Evolutionary conservation across 2,797 vertebrate genomes (phyloP).

Genomic region (Enteromius treurensis): DNA sequence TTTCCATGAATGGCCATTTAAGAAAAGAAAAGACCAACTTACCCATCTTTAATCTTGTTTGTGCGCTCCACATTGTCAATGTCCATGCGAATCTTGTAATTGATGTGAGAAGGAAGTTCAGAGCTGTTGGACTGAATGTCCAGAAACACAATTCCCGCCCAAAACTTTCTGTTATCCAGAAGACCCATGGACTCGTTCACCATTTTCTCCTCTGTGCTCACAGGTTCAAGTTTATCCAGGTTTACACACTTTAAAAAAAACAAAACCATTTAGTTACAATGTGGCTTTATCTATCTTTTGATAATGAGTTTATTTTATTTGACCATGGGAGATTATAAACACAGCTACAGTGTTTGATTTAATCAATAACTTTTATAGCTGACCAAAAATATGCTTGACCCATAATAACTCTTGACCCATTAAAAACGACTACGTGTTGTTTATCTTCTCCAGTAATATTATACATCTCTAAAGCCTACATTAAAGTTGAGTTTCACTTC

Average conservation of each 20-base stretch:
- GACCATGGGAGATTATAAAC: not conserved
- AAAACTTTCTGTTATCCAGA: constrained; percentile 92
- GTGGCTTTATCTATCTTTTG: not conserved
- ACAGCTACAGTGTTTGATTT: not conserved
- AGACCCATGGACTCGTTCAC: constrained; percentile 94
- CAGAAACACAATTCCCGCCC: constrained; percentile 95
- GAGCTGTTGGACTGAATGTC: constrained; percentile 78
- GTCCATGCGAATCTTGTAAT: constrained; percentile 99
- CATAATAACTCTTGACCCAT: not conserved
- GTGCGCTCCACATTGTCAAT: constrained; percentile 98
- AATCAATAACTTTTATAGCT: constrained; percentile 5
- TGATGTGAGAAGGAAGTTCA: constrained; percentile 88
- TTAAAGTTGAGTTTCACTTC: constrained; percentile 36
- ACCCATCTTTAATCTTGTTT: constrained; percentile 98
- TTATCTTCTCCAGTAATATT: not conserved
- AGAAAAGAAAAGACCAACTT: constrained; percentile 55
- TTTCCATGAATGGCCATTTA: not conserved
- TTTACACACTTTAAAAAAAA: constrained; percentile 88
- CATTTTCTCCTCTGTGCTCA: constrained; percentile 88
- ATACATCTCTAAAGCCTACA: not conserved
- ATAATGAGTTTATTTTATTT: not conserved
- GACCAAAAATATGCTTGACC: not conserved
- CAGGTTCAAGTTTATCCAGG: constrained; percentile 93
- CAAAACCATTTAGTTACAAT: not conserved
- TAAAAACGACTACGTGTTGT: not conserved